phyloP scores from a whole-genome alignment of 1,140 invertebrate genomes.

The Drosophila santomea region DNA sequence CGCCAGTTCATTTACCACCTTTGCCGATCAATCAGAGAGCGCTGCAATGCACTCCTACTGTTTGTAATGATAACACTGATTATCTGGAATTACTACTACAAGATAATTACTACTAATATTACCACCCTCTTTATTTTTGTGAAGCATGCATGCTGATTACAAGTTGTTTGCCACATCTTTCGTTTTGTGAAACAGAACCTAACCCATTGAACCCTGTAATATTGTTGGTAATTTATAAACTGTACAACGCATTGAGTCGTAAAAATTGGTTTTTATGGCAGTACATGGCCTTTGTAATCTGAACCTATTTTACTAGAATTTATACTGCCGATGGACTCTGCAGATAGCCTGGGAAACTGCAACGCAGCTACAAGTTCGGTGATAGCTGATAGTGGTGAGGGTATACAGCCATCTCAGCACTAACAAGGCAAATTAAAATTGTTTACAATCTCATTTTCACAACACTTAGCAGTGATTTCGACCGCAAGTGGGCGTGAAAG shows the following conservation, averaged over 20 bases:
- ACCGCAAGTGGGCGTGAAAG: constrained; percentile 52
- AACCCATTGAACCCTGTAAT: background rate
- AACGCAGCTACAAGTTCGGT: too few relatives aligned
- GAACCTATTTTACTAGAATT: background rate
- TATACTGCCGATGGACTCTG: background rate
- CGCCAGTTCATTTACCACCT: constrained; percentile 9
- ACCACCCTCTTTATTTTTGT: too few relatives aligned
- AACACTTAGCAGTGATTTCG: constrained; percentile 38
- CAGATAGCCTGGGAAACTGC: constrained; percentile 4
- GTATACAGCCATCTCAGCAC: constrained; percentile 21
- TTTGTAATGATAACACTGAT: background rate
- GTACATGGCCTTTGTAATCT: background rate
- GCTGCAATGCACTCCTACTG: background rate
- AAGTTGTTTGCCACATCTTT: background rate
- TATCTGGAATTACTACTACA: background rate
- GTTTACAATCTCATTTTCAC: constrained; percentile 46
- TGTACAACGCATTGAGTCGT: background rate
- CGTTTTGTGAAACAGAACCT: background rate
- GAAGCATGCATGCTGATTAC: background rate
- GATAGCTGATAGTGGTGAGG: constrained; percentile 2
- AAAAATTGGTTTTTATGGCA: background rate
- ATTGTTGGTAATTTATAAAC: background rate
- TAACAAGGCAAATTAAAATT: constrained; percentile 49
- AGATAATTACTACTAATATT: too few relatives aligned
- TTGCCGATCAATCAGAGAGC: constrained; percentile 1